phyloP scores from a whole-genome alignment of 1,140 invertebrate species.

The Drosophila bocki region DNA sequence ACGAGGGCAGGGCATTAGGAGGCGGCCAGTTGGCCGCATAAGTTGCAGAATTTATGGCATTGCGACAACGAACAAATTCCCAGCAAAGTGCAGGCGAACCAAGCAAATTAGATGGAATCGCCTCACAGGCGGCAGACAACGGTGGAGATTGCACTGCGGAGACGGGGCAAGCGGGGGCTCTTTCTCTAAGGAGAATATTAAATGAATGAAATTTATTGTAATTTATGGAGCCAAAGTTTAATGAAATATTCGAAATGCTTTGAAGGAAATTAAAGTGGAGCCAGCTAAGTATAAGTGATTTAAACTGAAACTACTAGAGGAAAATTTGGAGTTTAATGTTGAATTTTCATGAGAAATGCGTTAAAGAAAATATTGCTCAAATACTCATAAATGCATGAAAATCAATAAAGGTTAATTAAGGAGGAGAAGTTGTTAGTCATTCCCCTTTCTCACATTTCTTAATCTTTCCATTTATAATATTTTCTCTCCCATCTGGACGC shows the following conservation, averaged over 20 bases:
- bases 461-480: slow-evolving; percentile 1
- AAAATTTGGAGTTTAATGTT: not conserved
- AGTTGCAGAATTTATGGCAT: slow-evolving; percentile 76
- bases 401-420: not conserved
- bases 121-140: slow-evolving; percentile 12
- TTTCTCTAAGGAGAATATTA: slow-evolving; percentile 28
- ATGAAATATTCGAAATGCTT: slow-evolving; percentile 41
- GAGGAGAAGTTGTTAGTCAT: not conserved
- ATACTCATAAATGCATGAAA: not conserved
- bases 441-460: not conserved
- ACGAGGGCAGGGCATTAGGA: not conserved
- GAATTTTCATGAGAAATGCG: not conserved
- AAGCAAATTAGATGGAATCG: slow-evolving; percentile 59
- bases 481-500: not conserved
- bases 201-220: slow-evolving; percentile 37
- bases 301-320: not conserved
- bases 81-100: slow-evolving; percentile 53
- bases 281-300: not conserved
- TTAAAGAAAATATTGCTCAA: not conserved
- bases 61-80: slow-evolving; percentile 71
- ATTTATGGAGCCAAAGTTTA: slow-evolving; percentile 49
- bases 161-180: not conserved
- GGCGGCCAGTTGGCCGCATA: slow-evolving; percentile 67
- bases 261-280: slow-evolving; percentile 3
- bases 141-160: slow-evolving; percentile 4